Base-by-base conservation (phyloP, 2,888 invertebrate species). In the Campopleginae sp. region DNA sequence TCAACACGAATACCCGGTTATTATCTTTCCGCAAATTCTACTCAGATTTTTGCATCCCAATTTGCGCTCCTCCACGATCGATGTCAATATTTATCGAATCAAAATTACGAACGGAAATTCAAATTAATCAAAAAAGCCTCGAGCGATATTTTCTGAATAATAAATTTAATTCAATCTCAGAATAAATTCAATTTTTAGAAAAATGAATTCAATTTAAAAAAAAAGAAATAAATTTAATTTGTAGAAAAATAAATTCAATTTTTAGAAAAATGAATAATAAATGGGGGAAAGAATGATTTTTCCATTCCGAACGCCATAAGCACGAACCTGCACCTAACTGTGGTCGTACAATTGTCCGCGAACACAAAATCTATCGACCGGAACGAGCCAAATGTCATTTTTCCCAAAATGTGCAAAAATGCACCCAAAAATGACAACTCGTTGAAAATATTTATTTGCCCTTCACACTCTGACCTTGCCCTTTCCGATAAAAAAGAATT, bases 21-120 rank as follows among this genome's bases (percentile, higher is more conserved):
- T 58, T 58, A 58, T 58, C 23, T 51, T 51, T 51, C n/a, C 48
- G n/a, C 1, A 51, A n/a, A 51, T 51, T 51, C 48, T n/a, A n/a
- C 7, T 51, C n/a, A 51, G 48, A 51, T 51, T 51, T 51, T n/a
- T n/a, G 19, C n/a, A 58, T 12, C 54, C 23, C 54, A 5, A 58
- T 58, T 58, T 27, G 27, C 27, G 27, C 14, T 4, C 58, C 12
- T 27, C 5, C 27, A 23, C 27, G 23, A 27, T 14, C 14, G 27
- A 12, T 27, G 12, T 23, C 27, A 58, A 27, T 14, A 27, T 58
- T 14, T 27, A 27, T 58, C 5, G 6, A 14, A 3, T 58, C 14
- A 23, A 58, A 27, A 27, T 58, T 1, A 27, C 27, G 0, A 1
- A 14, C 12, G 3, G 27, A 0, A 14, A 27, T 23, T 2, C 12